Conservation (phyloP, 2,113 vertebrate genomes). For the Tachysurus vachellii region DNA sequence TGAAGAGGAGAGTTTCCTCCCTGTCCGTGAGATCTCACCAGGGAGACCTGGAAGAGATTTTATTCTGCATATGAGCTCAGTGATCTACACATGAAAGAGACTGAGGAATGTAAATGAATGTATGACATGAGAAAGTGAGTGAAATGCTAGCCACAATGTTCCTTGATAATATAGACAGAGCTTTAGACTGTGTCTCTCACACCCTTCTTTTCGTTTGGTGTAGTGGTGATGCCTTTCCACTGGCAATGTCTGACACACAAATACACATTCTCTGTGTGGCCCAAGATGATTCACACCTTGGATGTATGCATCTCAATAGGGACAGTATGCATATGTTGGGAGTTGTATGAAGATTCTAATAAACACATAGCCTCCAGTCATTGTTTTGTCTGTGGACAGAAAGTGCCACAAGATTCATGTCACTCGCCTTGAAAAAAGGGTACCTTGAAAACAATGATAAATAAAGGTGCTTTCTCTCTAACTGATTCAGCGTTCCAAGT, state of each 20-base stretch:
- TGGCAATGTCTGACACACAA: conserved; percentile 16
- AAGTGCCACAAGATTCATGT: neutral
- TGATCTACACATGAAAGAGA: conserved; percentile 18
- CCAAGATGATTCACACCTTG: conserved; percentile 12
- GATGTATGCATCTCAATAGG: conserved; percentile 15
- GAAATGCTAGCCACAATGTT: neutral
- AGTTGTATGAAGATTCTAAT: neutral
- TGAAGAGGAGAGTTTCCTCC: conserved; percentile 37
- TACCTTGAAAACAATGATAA: conserved; percentile 5
- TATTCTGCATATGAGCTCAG: neutral
- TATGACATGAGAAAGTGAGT: neutral
- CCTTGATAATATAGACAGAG: neutral
- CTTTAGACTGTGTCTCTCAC: neutral
- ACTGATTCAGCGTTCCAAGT: neutral
- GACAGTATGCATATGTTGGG: neutral
- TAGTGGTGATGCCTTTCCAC: neutral
- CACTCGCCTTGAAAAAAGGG: neutral
- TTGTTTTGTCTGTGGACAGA: neutral
- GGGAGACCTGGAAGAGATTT: conserved; percentile 37
- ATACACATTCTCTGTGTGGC: conserved; percentile 43
- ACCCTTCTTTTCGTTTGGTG: neutral
- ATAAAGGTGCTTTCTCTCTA: neutral
- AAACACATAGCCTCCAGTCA: neutral
- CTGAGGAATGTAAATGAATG: neutral
- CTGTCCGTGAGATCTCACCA: conserved; percentile 5